Evolutionary conservation across 2,113 vertebrate genomes (phyloP), one percentile per base, ranked within the genome.

Genomic region (Forbesichthys agassizii): DNA sequence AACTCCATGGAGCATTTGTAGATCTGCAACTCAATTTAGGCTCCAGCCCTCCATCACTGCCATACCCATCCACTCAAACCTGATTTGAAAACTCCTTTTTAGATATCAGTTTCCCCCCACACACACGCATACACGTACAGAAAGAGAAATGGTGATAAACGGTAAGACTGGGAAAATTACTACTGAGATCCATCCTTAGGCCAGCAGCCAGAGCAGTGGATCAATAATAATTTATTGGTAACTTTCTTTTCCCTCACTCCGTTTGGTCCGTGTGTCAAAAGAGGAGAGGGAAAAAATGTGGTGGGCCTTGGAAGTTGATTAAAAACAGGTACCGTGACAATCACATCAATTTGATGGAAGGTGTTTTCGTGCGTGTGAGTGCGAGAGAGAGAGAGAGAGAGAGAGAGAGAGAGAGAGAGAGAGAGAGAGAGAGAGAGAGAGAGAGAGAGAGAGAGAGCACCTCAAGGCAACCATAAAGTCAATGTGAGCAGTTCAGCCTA

Each of bases 281-380:
- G 82, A 85, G 68, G 64, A 78, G 71, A 62, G 78, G 74, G 84
- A 75, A 77, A 68, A 80, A 77, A 77, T 69, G 77, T 66, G 61
- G 83, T 81, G 85, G 83, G 84, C 88, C 86, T 88, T 87, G 88
- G 77, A 89, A 86, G 82, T 86, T 89, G 88, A 91, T 91, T 89
- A 90, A 90, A 89, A 88, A 83, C 82, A 86, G 87, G 86, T 84
- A 79, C 76, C 61, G 78, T 88, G 84, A 87, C 87, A 88, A 89
- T 86, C 73, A 46, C 81, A 88, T 89, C 84, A 88, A 86, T 79
- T 77, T 90, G 90, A 91, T 90, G 84, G 85, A 89, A 80, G 77
- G 55, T 61, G 47, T 60, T 48, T 51, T 33, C 52, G 57, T 48
- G 20, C 11, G 61, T 68, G 59, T 68, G 68, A 52, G 74, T 60